These are phyloP conservation scores for Thymelicus sylvestris DNA, from an alignment of 2,888 invertebrate species.

Conservation along the genomic window DNA sequence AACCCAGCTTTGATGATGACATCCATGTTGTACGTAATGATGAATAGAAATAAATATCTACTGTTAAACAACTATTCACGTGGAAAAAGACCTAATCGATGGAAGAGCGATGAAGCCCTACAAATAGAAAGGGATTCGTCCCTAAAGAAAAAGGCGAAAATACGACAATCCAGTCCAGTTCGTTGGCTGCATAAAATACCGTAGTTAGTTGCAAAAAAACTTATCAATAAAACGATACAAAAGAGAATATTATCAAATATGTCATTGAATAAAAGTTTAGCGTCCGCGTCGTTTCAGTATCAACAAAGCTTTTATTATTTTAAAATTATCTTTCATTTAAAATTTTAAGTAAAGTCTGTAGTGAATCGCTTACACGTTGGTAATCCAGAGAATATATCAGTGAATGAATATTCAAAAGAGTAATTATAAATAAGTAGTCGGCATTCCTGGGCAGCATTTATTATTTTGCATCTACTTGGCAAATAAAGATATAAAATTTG, in stretches of 20 bases:
- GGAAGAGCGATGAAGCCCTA: slow-evolving; percentile 18
- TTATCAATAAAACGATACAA: too few relatives aligned
- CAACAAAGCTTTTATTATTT: too few relatives aligned
- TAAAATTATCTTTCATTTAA: too few relatives aligned
- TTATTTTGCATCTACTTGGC: slow-evolving; percentile 30
- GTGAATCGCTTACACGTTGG: too few relatives aligned
- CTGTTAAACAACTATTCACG: slow-evolving; percentile 17
- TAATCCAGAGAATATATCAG: not conserved
- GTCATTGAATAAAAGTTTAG: too few relatives aligned
- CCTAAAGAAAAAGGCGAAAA: slow-evolving; percentile 24
- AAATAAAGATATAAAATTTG: slow-evolving; percentile 37
- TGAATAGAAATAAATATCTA: not conserved
- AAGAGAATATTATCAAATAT: too few relatives aligned
- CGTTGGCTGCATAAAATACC: not conserved
- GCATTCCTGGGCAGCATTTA: slow-evolving; percentile 36
- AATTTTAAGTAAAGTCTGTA: too few relatives aligned
- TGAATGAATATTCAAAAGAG: slow-evolving; percentile 28
- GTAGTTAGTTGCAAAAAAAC: too few relatives aligned
- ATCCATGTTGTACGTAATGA: too few relatives aligned
- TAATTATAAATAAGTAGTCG: slow-evolving; percentile 39
- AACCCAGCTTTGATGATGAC: too few relatives aligned
- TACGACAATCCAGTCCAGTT: slow-evolving; percentile 7
- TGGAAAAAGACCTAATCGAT: slow-evolving; percentile 33
- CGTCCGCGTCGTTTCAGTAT: not conserved
- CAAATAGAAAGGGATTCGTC: slow-evolving; percentile 17